Evolutionary conservation across 2,797 vertebrate species (phyloP), one percentile per base, ranked within the genome.

Genomic region (Adrianichthys oophorus): DNA sequence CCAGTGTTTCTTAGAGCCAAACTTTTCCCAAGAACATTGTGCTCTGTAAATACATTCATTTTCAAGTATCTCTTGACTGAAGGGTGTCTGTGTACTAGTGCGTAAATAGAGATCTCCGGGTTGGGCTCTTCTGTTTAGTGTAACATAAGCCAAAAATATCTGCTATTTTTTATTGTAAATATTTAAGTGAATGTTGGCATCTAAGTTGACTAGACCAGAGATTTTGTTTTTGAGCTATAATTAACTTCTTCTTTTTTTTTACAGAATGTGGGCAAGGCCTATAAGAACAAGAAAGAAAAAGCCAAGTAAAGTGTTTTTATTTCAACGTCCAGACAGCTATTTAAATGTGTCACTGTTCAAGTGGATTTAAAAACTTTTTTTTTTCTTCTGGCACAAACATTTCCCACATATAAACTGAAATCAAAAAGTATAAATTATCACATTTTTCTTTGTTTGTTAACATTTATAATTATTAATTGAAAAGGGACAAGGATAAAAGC

Each of bases 11-110:
- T 62, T 26, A 18, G 4, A 7, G 56, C 66, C 14, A 54, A 46
- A 0, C 13, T 52, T n/a, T 46, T 18, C 37, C 15, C 41, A 29
- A 41, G 42, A 66, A 58, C 54, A 67, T 66, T 60, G 24, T 52
- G 53, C 50, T 56, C n/a, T 57, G 6, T 65, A n/a, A 52, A 37
- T 59, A 4, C 32, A 17, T 56, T 62, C 3, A 46, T 48, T 68
- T 49, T 47, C 16, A 53, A 52, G 4, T 46, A 40, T 41, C 18
- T 65, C n/a, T 41, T 58, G 42, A 23, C 56, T 45, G 21, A 68
- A 60, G 14, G 10, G 54, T 41, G 12, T 18, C 8, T 15, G 4
- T 64, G 59, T 58, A 57, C 15, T 40, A n/a, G 16, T 21, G 41
- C 45, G 10, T 53, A 56, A 46, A 60, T 42, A n/a, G 41, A n/a